Conservation (phyloP, 1,140 invertebrate species). For the Babylonia areolata region DNA sequence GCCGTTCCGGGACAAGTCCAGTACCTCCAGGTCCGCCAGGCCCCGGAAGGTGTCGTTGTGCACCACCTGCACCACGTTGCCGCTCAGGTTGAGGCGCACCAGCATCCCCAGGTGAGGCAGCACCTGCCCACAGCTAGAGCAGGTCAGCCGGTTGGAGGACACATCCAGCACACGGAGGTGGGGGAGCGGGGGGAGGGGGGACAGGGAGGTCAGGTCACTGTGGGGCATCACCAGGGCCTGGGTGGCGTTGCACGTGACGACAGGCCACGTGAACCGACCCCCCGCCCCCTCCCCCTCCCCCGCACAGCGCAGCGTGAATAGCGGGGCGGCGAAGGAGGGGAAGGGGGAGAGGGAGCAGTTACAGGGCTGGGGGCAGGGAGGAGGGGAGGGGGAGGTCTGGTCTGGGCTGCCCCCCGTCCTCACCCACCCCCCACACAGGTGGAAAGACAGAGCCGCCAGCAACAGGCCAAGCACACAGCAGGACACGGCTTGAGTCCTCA, state of each 20-base stretch:
- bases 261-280: not conserved
- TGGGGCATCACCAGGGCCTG: not conserved
- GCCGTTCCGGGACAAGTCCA: not conserved
- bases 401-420: not conserved
- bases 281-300: too few species aligned
- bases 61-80: not conserved
- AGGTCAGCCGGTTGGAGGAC: not conserved
- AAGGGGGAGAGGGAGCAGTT: not conserved
- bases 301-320: constrained; percentile 65
- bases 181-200: not conserved
- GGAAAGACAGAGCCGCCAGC: not conserved
- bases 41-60: not conserved
- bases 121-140: not conserved
- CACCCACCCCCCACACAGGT: not conserved
- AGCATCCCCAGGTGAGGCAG: not conserved
- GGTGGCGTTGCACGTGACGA: not conserved
- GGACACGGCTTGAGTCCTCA: not conserved
- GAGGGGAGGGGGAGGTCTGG: not conserved
- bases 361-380: not conserved
- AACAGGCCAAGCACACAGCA: not conserved
- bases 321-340: not conserved
- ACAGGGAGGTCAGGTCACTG: not conserved
- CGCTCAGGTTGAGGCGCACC: not conserved
- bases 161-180: not conserved
- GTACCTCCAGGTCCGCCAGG: not conserved